Evolutionary conservation across 2,113 vertebrate species (phyloP).

Genomic region (Saimiri boliviensis): DNA sequence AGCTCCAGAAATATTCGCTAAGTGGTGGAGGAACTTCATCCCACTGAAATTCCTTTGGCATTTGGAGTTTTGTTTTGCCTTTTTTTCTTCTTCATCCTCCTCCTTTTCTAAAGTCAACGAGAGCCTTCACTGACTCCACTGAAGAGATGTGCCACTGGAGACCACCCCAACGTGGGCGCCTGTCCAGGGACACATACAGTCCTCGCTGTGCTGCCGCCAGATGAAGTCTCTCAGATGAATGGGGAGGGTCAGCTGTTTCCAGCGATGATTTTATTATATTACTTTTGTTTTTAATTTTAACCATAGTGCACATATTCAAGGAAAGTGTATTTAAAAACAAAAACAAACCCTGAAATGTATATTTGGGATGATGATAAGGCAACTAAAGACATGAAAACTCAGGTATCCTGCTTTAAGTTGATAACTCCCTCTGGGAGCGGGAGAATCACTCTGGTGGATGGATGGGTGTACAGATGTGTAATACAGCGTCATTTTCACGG

Average conservation of each 20-base stretch:
- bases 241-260: conserved; percentile 84
- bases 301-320: conserved; percentile 85
- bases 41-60: conserved; percentile 83
- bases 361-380: conserved; percentile 89
- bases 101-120: conserved; percentile 60
- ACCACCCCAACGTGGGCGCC: background rate
- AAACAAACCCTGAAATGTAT: conserved; percentile 86
- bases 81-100: conserved; percentile 48
- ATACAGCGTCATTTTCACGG: conserved; percentile 92
- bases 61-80: conserved; percentile 47
- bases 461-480: conserved; percentile 92
- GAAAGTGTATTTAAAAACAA: conserved; percentile 81
- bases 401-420: conserved; percentile 94
- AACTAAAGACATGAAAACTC: conserved; percentile 93
- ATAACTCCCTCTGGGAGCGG: conserved; percentile 86
- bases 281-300: conserved; percentile 77
- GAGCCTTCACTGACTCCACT: conserved; percentile 54
- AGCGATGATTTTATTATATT: conserved; percentile 81
- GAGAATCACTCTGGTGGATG: conserved; percentile 84
- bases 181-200: conserved; percentile 55
- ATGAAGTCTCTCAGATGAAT: conserved; percentile 80
- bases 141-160: background rate
- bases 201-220: conserved; percentile 77
- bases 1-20: conserved; percentile 95
- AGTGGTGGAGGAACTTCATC: conserved; percentile 86